Base-by-base conservation (phyloP, 2,888 invertebrate species). In the Callyntrura guangdongensis region DNA sequence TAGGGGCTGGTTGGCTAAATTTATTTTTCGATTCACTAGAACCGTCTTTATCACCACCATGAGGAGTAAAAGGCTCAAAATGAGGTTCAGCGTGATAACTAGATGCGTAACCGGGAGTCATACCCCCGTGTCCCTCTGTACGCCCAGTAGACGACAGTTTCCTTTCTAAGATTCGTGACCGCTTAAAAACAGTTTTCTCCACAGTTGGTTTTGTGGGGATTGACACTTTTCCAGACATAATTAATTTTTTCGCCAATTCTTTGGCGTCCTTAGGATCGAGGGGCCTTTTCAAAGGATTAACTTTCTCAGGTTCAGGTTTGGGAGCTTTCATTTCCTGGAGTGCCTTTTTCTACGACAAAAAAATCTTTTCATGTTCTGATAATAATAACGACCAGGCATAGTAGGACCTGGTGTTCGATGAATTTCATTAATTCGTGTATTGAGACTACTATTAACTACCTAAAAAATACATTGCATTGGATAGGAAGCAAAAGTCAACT, bases 191-290 rank as follows among this genome's bases (percentile, higher is more conserved):
- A 25, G 97, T 97, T 91, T 98, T 98, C 95, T 99, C 98, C 56
- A 98, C 97, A 49, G 97, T 97, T 84, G 97, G 97, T 94, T 98
- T 98, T 87, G 97, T 97, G 91, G 97, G 97, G 0, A 98, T 97
- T 86, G 97, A 97, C 93, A 98, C 98, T 82, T 98, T 98, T 11
- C 99, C 99, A 92, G 98, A 98, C 95, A 98, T 98, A 1, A 99
- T 97, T n/a, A 99, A 95, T 95, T 99, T 99, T 88, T 98, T 97
- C 0, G 99, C 99, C 36, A 98, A 98, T 96, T 99, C 99, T 72
- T 98, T 97, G 1, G 99, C 99, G 96, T 99, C 98, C 89, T 98
- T 96, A 0, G 98, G 98, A 95, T 98, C 98, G 5, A 98, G 97
- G 0, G 98, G 97, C 25, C 98, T 96, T 95, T 98, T 98, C 86